Evolutionary conservation across 2,113 vertebrate genomes (phyloP).

Genomic region (Promerops cafer): DNA sequence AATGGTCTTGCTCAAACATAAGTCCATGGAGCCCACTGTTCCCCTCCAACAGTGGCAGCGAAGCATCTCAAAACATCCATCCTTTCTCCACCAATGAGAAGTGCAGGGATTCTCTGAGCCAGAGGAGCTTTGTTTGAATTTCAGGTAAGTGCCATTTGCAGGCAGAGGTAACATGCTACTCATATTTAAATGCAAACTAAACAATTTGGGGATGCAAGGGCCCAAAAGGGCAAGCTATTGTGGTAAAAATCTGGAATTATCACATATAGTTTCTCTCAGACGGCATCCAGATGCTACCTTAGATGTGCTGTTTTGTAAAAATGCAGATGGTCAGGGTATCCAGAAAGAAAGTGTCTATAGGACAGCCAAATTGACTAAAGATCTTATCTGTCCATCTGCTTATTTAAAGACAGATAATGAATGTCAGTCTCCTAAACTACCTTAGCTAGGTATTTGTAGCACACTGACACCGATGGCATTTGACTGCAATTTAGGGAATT

Average conservation of each 20-base stretch:
- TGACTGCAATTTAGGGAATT: conserved; percentile 5
- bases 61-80: neutral
- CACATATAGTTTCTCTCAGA: neutral
- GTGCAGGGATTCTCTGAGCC: neutral
- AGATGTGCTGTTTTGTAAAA: neutral
- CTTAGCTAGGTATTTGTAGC: neutral
- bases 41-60: accelerated
- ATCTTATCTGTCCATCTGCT: conserved; percentile 24
- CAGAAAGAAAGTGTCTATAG: neutral
- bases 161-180: neutral
- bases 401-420: conserved; percentile 31
- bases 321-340: neutral
- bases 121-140: neutral
- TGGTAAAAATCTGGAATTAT: neutral
- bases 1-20: neutral
- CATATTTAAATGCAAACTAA: neutral
- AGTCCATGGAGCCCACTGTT: neutral
- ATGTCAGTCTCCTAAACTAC: conserved; percentile 4
- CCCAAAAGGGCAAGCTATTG: neutral
- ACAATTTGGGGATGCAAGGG: neutral
- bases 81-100: neutral
- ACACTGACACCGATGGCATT: neutral
- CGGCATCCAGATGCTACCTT: neutral
- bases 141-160: neutral
- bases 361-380: neutral